A percentile compares a stretch with the other conserved stretches of the same genome.
Conservation (phyloP, 2,113 vertebrate genomes). For the Megaceryle torquata region DNA sequence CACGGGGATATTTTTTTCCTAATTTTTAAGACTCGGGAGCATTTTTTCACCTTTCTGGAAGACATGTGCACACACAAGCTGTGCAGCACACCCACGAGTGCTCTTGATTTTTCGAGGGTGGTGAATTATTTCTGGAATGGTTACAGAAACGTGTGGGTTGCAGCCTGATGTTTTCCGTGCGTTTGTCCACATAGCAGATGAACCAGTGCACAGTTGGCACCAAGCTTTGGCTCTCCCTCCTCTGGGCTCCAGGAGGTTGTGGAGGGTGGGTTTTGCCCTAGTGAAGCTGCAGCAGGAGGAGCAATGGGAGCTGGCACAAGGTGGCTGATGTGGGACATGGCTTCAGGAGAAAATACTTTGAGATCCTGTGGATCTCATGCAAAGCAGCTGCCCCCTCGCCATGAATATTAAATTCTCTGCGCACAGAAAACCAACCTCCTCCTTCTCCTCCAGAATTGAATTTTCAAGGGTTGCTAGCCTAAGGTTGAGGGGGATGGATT, state of each 20-base stretch:
- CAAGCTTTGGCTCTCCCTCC: not conserved
- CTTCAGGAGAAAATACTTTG: not conserved
- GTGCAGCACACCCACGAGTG: not conserved
- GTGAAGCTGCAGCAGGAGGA: not conserved
- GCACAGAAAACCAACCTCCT: rapidly evolving
- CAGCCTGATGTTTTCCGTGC: not conserved
- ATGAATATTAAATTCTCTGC: not conserved
- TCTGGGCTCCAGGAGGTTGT: rapidly evolving
- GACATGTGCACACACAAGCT: rapidly evolving
- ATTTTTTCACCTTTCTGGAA: not conserved
- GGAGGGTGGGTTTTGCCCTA: not conserved
- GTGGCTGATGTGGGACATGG: not conserved
- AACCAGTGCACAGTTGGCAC: not conserved
- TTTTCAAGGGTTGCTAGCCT: not conserved
- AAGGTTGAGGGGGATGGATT: not conserved
- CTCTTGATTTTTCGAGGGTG: not conserved
- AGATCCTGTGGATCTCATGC: rapidly evolving
- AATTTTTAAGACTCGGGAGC: not conserved
- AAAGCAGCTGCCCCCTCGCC: not conserved
- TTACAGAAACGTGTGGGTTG: not conserved
- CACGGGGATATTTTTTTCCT: not conserved
- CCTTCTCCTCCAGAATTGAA: not conserved
- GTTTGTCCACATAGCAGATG: rapidly evolving
- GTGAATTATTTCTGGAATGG: not conserved
- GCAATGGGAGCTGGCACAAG: not conserved